Base-by-base conservation (phyloP, 37 sponge, comb jelly and placozoan species). In the Bolinopsis microptera region DNA sequence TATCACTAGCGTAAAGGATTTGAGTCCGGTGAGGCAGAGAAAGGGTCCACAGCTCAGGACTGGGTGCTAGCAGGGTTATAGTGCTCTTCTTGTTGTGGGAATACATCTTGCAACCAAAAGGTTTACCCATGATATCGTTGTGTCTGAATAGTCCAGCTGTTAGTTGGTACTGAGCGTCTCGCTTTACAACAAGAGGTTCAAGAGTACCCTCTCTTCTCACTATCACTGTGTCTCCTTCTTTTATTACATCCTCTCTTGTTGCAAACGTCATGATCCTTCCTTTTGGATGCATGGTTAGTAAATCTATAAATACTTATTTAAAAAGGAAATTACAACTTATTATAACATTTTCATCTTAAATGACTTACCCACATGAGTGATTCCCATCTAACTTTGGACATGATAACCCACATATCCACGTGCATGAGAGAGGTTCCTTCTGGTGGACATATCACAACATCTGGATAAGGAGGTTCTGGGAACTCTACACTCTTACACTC, bases 21-120 rank as follows among this genome's bases (percentile, higher is more conserved):
- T 99, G 99, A 16, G 99, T 99, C 0, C 99, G 95, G 88, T 99
- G 99, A 5, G 97, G 97, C 0, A 99, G 95, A 69, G 96, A 48
- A 69, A 93, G 76, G 0, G 99, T 99, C 99, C 99, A 99, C 30
- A 97, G 96, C 93, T 99, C 99, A 24, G 97, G 97, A 28, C 97
- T 97, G 24, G 97, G 97, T 69, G 95, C 96, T 0, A 99, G 70
- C 0, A 96, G 93, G 24, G 77, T 69, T 2, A 96, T 96, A 94
- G 95, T 96, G 70, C 93, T 61, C 80, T 93, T 95, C 30, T 94
- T 95, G 93, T 97, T 97, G 35, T 94, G 94, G 23, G 97, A 94
- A 28, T 68, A 93, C 92, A 99, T 96, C 96, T 96, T 96, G 38
- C 94, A 94, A 22, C 98, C 98, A 93, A 96, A 99, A 68, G 94